Base-by-base conservation (phyloP, 2,113 vertebrate genomes). In the Drymodes brunneopygia region DNA sequence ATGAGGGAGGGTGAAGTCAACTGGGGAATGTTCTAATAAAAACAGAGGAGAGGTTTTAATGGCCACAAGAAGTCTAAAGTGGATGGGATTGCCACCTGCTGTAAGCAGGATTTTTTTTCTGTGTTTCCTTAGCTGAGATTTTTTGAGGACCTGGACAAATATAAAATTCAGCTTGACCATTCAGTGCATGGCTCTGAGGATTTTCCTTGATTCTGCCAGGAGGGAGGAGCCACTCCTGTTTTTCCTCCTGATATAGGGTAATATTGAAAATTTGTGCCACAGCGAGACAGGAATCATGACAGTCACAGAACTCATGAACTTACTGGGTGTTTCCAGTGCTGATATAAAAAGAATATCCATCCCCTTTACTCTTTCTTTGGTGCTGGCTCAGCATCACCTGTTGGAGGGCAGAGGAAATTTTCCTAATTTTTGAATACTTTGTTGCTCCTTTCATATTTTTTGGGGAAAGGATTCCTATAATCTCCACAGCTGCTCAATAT, bases 141-240 rank as follows among this genome's bases (percentile, higher is more conserved):
- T 53, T 80, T 81, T 50, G 11, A 38, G 9, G 27, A 70, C 31
- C n/a, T 66, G 66, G 19, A 29, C 24, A 89, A 81, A 60, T 38
- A 35, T 0, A 27, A 92, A 81, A 51, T 67, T 85, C 27, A 69
- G 2, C 19, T 47, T 15, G 53, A 73, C 9, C 6, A 5, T 56
- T 88, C 44, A 28, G 12, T 42, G 4, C 0, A 1, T 21, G 17
- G 12, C 19, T 86, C 19, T 50, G 58, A 56, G 71, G 40, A 36
- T 80, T 90, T 92, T 15, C 40, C n/a, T 71, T 58, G 11, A 38
- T 70, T 74, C 69, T 92, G 29, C 33, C 23, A 38, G 38, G 20
- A 54, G 23, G 24, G 33, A 50, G 22, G 3, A 83, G 2, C n/a
- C 3, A 22, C 0, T 0, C n/a, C 16, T 42, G 4, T 45, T 92